Evolutionary conservation across 1,140 invertebrate genomes (phyloP), one percentile per base, ranked within the genome.

Genomic region (Halictus rubicundus): DNA sequence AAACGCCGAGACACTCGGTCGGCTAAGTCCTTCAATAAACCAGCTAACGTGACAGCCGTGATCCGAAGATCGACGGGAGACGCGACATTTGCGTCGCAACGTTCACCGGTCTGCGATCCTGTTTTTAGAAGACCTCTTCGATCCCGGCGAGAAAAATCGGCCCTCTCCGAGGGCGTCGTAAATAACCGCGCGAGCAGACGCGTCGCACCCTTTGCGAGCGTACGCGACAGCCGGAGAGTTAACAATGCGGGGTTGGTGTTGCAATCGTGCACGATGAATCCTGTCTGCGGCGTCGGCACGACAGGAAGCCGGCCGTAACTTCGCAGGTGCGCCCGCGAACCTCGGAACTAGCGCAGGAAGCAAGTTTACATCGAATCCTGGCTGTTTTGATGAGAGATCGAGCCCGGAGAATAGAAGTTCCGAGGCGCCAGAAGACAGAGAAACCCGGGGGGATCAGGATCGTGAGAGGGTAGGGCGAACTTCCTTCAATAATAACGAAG

Each of bases 401-500:
- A 46, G 77, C 52, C 73, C 42, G 68, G 80, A 80, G 70, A 74
- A 65, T 57, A 64, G 68, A 75, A 52, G 68, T 68, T 23, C 1
- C 42, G 39, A 23, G 46, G 68, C 9, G 10, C 32, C 32, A 46
- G 60, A 78, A 69, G 61, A 65, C 42, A 73, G 39, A 66, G 49
- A 61, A 64, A 70, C 60, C 49, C 49, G 14, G 68, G 75, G 75
- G 49, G 63, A 88, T 86, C 77, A 75, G 85, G 77, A 88, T 88
- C 81, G 81, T 49, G 72, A 87, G 72, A 84, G 57, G 2, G 42
- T 46, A 25, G 60, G 75, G 81, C 68, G 54, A 84, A 88, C 76
- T 88, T 83, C 80, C 85, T 89, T 87, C 74, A 87, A 89, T 89
- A 89, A 89, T 87, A 81, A 86, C 79, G 85, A 68, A 82, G 86